Evolutionary conservation across 2,888 invertebrate species (phyloP).

Genomic region (Plusia festucae): DNA sequence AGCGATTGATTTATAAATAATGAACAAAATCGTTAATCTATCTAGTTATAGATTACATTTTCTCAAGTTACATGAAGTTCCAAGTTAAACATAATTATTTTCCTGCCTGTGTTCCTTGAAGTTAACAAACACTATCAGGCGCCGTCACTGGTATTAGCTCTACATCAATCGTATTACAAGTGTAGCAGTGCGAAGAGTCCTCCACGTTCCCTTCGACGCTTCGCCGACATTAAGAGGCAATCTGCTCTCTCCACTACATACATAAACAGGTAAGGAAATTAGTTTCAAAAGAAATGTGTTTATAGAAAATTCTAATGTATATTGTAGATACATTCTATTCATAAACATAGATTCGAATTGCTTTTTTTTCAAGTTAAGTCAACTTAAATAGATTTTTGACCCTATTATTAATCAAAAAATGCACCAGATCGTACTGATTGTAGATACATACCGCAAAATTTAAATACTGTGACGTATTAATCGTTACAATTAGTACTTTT

Average conservation of each 20-base stretch:
- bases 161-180: constrained; percentile 69
- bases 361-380: too few species aligned
- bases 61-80: constrained; percentile 17
- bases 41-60: neutral
- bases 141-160: constrained; percentile 55
- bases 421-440: too few species aligned
- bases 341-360: too few species aligned
- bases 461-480: too few species aligned
- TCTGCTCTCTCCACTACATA: constrained; percentile 60
- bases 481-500: neutral
- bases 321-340: too few species aligned
- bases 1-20: neutral
- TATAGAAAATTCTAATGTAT: too few species aligned
- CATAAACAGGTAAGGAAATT: constrained; percentile 69
- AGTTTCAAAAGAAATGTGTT: constrained; percentile 5
- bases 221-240: constrained; percentile 76
- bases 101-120: constrained; percentile 17
- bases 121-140: constrained; percentile 55
- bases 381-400: too few species aligned
- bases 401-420: too few species aligned
- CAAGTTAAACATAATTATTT: neutral
- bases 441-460: too few species aligned
- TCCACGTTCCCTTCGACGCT: constrained; percentile 57
- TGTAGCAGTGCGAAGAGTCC: constrained; percentile 66
- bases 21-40: constrained; percentile 1